phyloP scores from a whole-genome alignment of 2,888 invertebrate genomes.

The Ceramica pisi region DNA sequence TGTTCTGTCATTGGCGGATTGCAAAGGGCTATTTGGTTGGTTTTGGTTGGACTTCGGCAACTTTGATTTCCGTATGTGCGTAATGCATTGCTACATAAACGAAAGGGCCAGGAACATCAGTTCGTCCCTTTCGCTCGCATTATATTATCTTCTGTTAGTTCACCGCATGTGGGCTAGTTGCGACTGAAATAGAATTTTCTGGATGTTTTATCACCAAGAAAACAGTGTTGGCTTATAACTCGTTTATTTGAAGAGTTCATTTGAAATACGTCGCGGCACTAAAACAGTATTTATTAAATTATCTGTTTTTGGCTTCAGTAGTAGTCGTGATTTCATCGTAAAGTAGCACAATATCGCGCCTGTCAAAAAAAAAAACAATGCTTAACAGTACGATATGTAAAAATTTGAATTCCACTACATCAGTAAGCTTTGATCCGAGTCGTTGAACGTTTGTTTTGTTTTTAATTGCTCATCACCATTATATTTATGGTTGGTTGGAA shows the following conservation, averaged over 20 bases:
- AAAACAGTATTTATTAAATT: neutral
- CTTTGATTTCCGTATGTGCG: neutral
- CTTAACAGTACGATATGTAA: slow-evolving; percentile 4
- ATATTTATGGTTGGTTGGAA: slow-evolving; percentile 10
- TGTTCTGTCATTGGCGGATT: slow-evolving; percentile 47
- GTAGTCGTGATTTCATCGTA: neutral
- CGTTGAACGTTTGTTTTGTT: neutral
- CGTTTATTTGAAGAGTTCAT: slow-evolving; percentile 2
- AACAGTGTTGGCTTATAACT: slow-evolving; percentile 13
- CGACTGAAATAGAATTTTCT: slow-evolving; percentile 48
- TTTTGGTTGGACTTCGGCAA: neutral
- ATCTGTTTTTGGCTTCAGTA: neutral
- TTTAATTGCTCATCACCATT: neutral
- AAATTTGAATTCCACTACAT: slow-evolving; percentile 2
- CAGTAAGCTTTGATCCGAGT: too few species aligned
- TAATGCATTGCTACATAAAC: slow-evolving; percentile 51
- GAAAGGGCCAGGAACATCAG: slow-evolving; percentile 31
- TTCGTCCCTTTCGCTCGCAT: slow-evolving; percentile 29
- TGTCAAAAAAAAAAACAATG: slow-evolving; percentile 10
- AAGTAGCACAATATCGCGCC: slow-evolving; percentile 5
- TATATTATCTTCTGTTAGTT: slow-evolving; percentile 42
- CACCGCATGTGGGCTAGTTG: slow-evolving; percentile 41
- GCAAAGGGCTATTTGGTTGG: slow-evolving; percentile 18
- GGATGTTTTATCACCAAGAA: slow-evolving; percentile 31
- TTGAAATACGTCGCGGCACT: neutral